These are phyloP conservation scores for Eulemur albifrons DNA, from an alignment of 2,797 vertebrate genomes.

Conservation along the genomic window DNA sequence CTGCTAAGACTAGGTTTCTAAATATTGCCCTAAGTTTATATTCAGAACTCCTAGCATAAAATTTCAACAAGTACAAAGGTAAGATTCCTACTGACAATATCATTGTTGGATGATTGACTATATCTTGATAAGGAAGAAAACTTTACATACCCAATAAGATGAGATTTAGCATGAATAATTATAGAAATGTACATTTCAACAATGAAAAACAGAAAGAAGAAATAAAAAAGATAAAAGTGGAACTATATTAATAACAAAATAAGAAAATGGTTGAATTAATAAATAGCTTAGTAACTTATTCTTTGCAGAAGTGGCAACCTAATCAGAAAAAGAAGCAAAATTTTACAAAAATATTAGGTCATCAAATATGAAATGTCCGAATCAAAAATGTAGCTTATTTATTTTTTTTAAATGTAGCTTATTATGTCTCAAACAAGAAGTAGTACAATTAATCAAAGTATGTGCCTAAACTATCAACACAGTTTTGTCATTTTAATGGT, in stretches of 20 bases:
- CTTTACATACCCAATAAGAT: not conserved
- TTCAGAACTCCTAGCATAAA: not conserved
- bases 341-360: not conserved
- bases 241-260: too few species aligned
- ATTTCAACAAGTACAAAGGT: slow-evolving; percentile 28
- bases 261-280: too few species aligned
- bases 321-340: not conserved
- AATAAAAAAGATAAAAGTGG: too few species aligned
- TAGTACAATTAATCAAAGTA: too few species aligned
- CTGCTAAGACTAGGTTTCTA: not conserved
- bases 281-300: too few species aligned
- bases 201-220: not conserved
- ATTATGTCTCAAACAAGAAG: too few species aligned
- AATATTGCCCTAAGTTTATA: not conserved
- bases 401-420: too few species aligned
- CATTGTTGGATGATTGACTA: not conserved
- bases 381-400: too few species aligned
- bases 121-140: not conserved
- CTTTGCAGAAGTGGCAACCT: not conserved
- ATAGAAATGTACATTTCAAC: not conserved
- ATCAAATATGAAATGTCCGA: too few species aligned
- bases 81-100: not conserved
- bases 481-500: too few species aligned
- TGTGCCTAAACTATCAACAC: too few species aligned
- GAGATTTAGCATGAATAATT: not conserved